phyloP scores from a whole-genome alignment of 2,113 vertebrate genomes.

The Antechinus flavipes region DNA sequence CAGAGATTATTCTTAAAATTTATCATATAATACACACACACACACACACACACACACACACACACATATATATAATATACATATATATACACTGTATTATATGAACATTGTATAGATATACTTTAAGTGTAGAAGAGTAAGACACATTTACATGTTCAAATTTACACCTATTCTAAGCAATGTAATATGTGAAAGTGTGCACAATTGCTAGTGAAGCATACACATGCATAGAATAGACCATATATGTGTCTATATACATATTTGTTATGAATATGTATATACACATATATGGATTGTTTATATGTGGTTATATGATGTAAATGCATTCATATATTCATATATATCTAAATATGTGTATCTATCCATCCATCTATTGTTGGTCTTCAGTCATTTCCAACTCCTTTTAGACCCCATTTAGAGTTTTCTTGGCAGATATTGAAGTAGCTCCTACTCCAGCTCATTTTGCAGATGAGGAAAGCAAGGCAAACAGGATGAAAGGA shows the following conservation, averaged over 20 bases:
- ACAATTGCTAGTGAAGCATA: background rate
- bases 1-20: background rate
- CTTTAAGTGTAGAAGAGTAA: background rate
- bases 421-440: background rate
- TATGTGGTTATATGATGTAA: background rate
- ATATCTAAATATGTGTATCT: background rate
- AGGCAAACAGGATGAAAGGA: background rate
- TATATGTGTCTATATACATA: background rate
- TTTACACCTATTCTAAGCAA: background rate
- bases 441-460: background rate
- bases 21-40: too few species aligned
- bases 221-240: background rate
- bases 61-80: too few species aligned
- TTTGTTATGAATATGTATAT: background rate
- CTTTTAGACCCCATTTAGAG: background rate
- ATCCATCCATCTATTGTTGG: background rate
- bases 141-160: background rate
- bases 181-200: background rate
- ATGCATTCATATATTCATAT: background rate
- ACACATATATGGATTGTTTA: background rate
- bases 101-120: background rate
- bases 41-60: too few species aligned
- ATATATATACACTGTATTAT: background rate
- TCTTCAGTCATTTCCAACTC: background rate
- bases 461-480: background rate